phyloP scores from a whole-genome alignment of 2,888 invertebrate genomes.

The Lordiphosa andalusiaca region DNA sequence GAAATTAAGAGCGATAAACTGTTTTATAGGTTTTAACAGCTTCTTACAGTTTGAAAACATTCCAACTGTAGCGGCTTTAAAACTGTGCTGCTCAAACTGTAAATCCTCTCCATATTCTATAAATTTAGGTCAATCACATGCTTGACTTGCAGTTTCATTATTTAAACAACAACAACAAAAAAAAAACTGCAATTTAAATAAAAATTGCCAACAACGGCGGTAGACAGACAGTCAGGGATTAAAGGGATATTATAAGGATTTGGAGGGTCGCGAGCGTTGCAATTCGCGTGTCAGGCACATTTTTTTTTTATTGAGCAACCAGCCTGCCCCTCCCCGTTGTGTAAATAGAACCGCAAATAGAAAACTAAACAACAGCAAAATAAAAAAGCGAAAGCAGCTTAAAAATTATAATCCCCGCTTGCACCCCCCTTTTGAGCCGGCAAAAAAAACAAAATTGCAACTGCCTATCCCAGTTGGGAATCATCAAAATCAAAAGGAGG shows the following conservation, averaged over 20 bases:
- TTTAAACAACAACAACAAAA: conserved; percentile 1
- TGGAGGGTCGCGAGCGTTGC: conserved; percentile 59
- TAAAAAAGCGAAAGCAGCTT: conserved; percentile 66
- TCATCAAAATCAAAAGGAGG: conserved; percentile 21
- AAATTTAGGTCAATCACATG: conserved; percentile 59
- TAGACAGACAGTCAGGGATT: conserved; percentile 39
- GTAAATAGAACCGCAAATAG: conserved; percentile 63
- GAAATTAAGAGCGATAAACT: not conserved
- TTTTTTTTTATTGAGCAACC: conserved; percentile 42
- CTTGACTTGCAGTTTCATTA: conserved; percentile 48
- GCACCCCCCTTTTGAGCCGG: conserved; percentile 59
- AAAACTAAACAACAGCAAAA: conserved; percentile 33
- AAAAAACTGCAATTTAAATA: conserved; percentile 42
- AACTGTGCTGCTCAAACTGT: conserved; percentile 1
- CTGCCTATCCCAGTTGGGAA: conserved; percentile 18
- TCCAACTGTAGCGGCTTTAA: not conserved
- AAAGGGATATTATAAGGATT: conserved; percentile 47
- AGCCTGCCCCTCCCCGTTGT: conserved; percentile 22
- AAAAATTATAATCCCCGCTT: conserved; percentile 73
- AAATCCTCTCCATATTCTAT: conserved; percentile 1
- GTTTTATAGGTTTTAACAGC: not conserved
- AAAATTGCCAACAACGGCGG: conserved; percentile 30
- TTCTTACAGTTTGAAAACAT: not conserved
- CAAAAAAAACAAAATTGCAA: not conserved
- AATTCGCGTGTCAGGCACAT: conserved; percentile 63